Percentiles rank a stretch among this genome's conserved stretches.
Evolutionary conservation across 2,797 vertebrate genomes (phyloP).

Genomic region (Muscicapa striata): DNA sequence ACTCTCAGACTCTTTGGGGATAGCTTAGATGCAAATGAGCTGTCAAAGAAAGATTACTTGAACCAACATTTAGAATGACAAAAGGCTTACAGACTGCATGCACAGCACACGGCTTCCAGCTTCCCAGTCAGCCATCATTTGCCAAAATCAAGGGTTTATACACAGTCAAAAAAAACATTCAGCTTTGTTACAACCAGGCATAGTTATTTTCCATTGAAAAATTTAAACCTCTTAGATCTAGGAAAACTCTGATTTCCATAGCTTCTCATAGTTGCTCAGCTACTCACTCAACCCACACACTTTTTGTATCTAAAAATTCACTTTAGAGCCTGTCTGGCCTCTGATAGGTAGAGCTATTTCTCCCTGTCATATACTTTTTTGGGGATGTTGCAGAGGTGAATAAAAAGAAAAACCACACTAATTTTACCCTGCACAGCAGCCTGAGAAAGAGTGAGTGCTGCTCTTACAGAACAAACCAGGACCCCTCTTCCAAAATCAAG

Average conservation of each 20-base stretch:
- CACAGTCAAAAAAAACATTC: background rate
- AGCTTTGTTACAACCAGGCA: background rate
- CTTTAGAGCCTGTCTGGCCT: background rate
- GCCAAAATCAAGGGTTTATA: slow-evolving; percentile 40
- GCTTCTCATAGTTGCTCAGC: background rate
- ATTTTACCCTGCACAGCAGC: background rate
- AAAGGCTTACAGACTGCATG: slow-evolving; percentile 53
- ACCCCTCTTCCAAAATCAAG: background rate
- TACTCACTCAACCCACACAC: background rate
- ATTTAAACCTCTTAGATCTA: background rate
- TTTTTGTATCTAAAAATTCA: background rate
- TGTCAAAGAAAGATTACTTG: slow-evolving; percentile 63
- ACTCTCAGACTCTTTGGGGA: slow-evolving; percentile 47
- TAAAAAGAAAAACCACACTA: background rate
- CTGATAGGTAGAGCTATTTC: background rate
- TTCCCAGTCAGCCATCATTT: slow-evolving; percentile 7
- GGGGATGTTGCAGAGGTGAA: background rate
- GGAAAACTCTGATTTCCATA: background rate
- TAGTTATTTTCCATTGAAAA: background rate
- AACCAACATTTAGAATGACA: slow-evolving; percentile 63
- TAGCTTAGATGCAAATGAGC: slow-evolving; percentile 48
- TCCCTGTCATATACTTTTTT: background rate
- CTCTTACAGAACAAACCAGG: background rate
- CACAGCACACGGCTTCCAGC: slow-evolving; percentile 17
- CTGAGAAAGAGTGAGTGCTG: background rate